Percentiles rank a stretch among this genome's conserved stretches.
phyloP scores from a whole-genome alignment of 2,888 invertebrate species.

The Argynnis bischoffii region DNA sequence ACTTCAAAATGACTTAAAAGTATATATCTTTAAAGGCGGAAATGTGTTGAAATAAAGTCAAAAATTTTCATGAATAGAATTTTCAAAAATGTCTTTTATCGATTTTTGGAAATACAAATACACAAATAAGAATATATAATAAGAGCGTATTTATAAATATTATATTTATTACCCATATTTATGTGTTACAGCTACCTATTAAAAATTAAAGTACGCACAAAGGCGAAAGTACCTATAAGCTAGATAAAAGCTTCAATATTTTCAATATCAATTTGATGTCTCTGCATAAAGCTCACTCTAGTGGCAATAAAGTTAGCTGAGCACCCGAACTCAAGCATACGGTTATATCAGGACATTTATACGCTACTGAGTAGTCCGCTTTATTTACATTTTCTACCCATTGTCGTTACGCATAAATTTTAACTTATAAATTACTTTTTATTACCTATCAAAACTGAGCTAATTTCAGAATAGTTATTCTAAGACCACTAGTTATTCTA shows the following conservation, averaged over 20 bases:
- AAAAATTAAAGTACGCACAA: neutral
- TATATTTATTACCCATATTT: no score
- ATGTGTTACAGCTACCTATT: no score
- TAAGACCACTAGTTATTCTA: no score
- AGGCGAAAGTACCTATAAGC: neutral
- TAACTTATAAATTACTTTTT: conserved; percentile 11
- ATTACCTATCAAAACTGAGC: neutral
- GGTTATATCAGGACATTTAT: conserved; percentile 24
- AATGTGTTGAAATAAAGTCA: no score
- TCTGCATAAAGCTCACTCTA: conserved; percentile 21
- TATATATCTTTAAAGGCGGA: no score
- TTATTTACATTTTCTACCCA: conserved; percentile 32
- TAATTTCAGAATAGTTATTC: no score
- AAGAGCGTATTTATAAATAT: no score
- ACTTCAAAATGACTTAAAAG: no score
- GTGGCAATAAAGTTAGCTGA: conserved; percentile 25
- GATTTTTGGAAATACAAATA: no score
- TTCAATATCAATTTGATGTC: conserved; percentile 26
- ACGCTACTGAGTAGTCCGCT: conserved; percentile 24
- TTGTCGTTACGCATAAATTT: conserved; percentile 8
- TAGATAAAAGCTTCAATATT: conserved; percentile 10
- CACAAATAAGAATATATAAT: no score
- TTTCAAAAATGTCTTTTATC: no score
- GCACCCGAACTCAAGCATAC: conserved; percentile 21
- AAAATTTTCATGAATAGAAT: no score